phyloP scores from a whole-genome alignment of 2,797 vertebrate genomes.

The Falco naumanni region DNA sequence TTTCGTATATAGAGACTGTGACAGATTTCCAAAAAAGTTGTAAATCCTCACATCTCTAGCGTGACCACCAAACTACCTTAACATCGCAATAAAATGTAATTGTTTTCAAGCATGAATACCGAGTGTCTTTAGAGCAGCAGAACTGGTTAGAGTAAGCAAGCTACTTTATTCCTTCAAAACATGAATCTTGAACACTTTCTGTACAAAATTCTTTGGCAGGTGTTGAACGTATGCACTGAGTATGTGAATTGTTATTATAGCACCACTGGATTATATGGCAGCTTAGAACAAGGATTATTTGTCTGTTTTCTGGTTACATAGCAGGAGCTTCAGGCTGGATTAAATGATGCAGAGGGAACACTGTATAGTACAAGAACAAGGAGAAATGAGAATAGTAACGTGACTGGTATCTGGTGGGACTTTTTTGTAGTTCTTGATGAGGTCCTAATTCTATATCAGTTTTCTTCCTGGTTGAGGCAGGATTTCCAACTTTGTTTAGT shows the following conservation, averaged over 20 bases:
- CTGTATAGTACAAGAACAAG: neutral
- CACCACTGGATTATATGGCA: neutral
- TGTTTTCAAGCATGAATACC: neutral
- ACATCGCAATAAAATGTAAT: constrained; percentile 14
- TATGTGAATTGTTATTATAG: neutral
- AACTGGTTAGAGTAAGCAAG: neutral
- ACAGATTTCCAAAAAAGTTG: neutral
- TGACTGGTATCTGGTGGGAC: neutral
- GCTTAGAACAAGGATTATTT: constrained; percentile 9
- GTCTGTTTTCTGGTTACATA: constrained; percentile 3
- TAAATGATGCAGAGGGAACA: neutral
- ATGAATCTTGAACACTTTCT: neutral
- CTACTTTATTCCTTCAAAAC: neutral
- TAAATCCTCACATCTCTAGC: neutral
- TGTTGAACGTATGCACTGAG: neutral
- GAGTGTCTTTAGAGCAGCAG: neutral
- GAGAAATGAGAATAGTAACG: neutral
- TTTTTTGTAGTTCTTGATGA: neutral
- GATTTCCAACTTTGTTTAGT: neutral
- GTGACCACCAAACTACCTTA: neutral
- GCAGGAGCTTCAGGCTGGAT: neutral
- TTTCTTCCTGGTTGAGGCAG: neutral
- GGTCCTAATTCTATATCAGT: neutral
- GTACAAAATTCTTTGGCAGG: neutral
- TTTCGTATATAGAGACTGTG: neutral